Percentiles rank a stretch among this genome's conserved stretches.
Evolutionary conservation across 2,888 invertebrate genomes (phyloP).

Genomic region (Erynnis tages): DNA sequence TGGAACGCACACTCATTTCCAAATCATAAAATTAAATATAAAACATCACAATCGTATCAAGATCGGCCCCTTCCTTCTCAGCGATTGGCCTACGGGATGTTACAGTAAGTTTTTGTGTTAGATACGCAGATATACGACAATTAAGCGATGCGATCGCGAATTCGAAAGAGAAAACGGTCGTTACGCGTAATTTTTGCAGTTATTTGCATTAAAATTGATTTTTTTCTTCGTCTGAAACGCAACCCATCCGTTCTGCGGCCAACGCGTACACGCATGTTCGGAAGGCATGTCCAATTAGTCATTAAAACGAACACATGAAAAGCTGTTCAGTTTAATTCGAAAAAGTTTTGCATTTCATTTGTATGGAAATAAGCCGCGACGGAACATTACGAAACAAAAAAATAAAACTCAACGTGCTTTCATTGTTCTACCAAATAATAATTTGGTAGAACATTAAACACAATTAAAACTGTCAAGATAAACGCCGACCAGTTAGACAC

Average conservation of each 20-base stretch:
- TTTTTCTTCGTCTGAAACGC: conserved; percentile 46
- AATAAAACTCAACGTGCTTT: not conserved
- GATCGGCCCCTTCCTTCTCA: conserved; percentile 40
- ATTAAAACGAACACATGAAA: conserved; percentile 17
- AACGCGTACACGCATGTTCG: conserved; percentile 71
- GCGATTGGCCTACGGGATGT: conserved; percentile 50
- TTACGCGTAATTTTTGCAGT: conserved; percentile 60
- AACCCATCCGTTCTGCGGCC: conserved; percentile 47
- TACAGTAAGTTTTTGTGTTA: conserved; percentile 63
- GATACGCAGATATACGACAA: conserved; percentile 58
- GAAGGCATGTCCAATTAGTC: conserved; percentile 64
- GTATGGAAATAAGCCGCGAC: conserved; percentile 5
- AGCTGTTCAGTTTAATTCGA: conserved; percentile 12
- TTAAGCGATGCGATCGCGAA: conserved; percentile 59
- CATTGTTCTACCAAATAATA: conserved; percentile 14
- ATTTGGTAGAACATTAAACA: conserved; percentile 22
- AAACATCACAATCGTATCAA: conserved; percentile 31
- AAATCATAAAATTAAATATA: conserved; percentile 5
- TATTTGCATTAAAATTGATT: conserved; percentile 73
- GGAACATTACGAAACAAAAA: not conserved
- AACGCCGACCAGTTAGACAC: conserved; percentile 39
- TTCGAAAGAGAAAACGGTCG: conserved; percentile 59
- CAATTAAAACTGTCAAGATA: conserved; percentile 35
- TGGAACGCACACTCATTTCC: too few species aligned
- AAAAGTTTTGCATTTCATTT: conserved; percentile 10